phyloP scores from a whole-genome alignment of 2,888 invertebrate species.

The Protonemura montana region DNA sequence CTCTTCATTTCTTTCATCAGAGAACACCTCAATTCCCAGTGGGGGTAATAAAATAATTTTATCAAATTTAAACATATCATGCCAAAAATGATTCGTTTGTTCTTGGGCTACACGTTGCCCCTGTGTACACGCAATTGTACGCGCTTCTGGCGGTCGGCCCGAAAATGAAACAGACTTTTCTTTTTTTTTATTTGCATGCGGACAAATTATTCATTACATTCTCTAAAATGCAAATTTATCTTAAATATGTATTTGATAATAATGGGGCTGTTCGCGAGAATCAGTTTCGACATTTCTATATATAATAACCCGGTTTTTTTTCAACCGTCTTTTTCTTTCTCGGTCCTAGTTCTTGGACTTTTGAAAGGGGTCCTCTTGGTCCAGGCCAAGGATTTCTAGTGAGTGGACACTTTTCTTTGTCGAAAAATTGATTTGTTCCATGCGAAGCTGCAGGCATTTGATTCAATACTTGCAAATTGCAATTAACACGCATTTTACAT shows the following conservation, averaged over 20 bases:
- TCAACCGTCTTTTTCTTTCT: neutral
- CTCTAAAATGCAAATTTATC: neutral
- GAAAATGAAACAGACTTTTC: neutral
- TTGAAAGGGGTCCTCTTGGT: neutral
- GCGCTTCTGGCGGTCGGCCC: neutral
- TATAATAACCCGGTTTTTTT: neutral
- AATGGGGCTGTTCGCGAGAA: neutral
- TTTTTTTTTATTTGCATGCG: neutral
- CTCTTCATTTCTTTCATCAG: neutral
- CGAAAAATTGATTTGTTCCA: neutral
- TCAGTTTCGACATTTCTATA: neutral
- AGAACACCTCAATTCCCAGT: neutral
- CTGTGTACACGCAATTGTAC: neutral
- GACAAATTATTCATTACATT: neutral
- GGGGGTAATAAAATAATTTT: neutral
- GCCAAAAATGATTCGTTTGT: neutral
- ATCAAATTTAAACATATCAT: neutral
- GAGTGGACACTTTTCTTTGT: neutral
- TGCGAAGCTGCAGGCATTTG: neutral
- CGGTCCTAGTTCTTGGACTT: neutral
- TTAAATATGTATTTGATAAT: constrained; percentile 12
- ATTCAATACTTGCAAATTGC: neutral
- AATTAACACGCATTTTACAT: neutral
- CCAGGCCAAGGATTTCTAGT: neutral
- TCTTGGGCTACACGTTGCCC: neutral